Evolutionary conservation across 2,888 invertebrate genomes (phyloP).

Genomic region (Halictus ligatus): DNA sequence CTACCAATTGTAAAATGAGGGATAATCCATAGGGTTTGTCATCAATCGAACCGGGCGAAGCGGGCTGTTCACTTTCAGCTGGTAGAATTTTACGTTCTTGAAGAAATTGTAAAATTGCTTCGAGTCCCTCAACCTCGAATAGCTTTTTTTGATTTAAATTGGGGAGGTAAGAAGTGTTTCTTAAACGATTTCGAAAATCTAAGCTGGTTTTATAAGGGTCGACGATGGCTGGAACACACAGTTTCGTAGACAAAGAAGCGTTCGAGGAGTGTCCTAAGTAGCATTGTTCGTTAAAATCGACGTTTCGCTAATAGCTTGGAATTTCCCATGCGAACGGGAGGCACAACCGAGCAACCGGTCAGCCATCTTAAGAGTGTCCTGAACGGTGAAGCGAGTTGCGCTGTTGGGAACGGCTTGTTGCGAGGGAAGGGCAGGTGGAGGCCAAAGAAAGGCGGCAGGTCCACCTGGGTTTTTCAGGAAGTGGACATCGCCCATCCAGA

Average conservation of each 20-base stretch:
- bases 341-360: background rate
- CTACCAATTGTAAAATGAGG: background rate
- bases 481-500: conserved; percentile 51
- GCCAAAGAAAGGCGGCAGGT: conserved; percentile 60
- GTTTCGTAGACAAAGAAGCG: background rate
- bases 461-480: conserved; percentile 70
- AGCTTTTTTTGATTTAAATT: too few species aligned
- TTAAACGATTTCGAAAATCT: too few species aligned
- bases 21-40: too few species aligned
- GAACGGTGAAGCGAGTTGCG: conserved; percentile 16
- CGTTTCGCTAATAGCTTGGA: background rate
- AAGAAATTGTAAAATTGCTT: background rate
- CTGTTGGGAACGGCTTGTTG: conserved; percentile 49
- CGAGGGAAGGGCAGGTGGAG: conserved; percentile 61
- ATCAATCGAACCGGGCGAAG: background rate
- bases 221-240: background rate
- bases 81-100: background rate
- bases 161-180: too few species aligned
- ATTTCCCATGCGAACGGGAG: background rate
- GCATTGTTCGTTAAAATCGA: background rate
- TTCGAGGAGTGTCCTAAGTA: background rate
- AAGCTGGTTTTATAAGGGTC: background rate
- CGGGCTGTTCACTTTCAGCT: background rate
- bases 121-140: background rate
- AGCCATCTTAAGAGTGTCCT: conserved; percentile 15